Conservation (phyloP, 2,888 invertebrate genomes). For the Spodoptera littoralis region DNA sequence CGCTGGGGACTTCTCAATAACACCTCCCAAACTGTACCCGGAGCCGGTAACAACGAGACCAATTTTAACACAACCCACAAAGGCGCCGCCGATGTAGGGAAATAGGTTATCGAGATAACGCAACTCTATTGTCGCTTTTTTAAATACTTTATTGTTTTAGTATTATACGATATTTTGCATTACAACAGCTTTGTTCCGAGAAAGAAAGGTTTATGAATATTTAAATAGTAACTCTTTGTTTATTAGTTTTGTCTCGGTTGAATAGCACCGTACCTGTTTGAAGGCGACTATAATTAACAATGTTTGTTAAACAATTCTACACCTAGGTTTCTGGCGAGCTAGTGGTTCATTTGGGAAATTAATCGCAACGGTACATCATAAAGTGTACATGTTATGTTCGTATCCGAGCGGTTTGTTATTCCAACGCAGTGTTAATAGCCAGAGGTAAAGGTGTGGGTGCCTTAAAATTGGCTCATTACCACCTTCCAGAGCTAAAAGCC, state of each 20-base stretch:
- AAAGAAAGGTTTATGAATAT: constrained; percentile 40
- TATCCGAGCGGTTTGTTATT: constrained; percentile 60
- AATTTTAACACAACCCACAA: constrained; percentile 65
- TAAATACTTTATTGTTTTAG: constrained; percentile 71
- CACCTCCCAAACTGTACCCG: constrained; percentile 71
- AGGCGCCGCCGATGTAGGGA: constrained; percentile 66
- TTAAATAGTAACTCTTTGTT: constrained; percentile 40
- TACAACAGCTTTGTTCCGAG: constrained; percentile 25
- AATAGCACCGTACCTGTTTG: constrained; percentile 27
- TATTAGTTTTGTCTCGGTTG: constrained; percentile 14
- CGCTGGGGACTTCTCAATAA: constrained; percentile 73
- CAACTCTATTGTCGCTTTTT: constrained; percentile 61
- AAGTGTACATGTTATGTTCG: constrained; percentile 52
- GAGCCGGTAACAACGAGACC: constrained; percentile 52
- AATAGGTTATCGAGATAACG: constrained; percentile 72
- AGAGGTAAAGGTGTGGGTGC: constrained; percentile 64
- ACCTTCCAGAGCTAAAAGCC: constrained; percentile 68
- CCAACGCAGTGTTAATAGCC: constrained; percentile 64
- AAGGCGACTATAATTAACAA: constrained; percentile 14
- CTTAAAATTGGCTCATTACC: constrained; percentile 72
- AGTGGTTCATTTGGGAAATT: constrained; percentile 30
- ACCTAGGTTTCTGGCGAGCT: constrained; percentile 23
- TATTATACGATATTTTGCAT: constrained; percentile 39
- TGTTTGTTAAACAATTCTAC: constrained; percentile 7
- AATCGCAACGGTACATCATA: constrained; percentile 50